Evolutionary conservation across 2,797 vertebrate species (phyloP), one percentile per base, ranked within the genome.

Genomic region (Enteromius trimaculatus): DNA sequence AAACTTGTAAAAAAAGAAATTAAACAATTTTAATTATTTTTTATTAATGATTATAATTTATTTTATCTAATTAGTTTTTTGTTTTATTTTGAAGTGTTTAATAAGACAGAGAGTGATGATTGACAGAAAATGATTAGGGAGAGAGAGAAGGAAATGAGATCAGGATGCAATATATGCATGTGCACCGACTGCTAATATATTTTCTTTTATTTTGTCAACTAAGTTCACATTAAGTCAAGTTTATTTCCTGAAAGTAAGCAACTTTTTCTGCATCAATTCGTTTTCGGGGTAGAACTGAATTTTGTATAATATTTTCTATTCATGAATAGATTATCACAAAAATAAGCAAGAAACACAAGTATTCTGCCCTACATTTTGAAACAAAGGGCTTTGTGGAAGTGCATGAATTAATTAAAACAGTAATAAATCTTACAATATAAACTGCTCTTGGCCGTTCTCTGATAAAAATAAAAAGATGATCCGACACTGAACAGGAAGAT

Each of bases 311-410:
- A 11, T 77, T 34, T 82, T 77, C 51, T 55, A 23, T 68, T 60
- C 49, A 34, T 69, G 64, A 82, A 77, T 82, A 69, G 39, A 60
- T 77, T 29, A 75, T 64, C n/a, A 71, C 42, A 81, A 81, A 85
- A 75, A 39, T 26, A 65, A 72, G 34, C 58, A 51, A 70, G 53
- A 47, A 65, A 71, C 37, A 75, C 62, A 71, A 21, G 23, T 23
- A 65, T 37, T 82, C 62, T 72, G 58, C 55, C 72, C 75, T 82
- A 77, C 58, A 69, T 77, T 77, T 55, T 42, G 3, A 55, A 76
- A 82, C 64, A 82, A 82, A 82, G 64, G 60, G 23, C 62, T 77
- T 82, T 69, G 81, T 69, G 37, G 34, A 44, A 77, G 23, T 44
- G 14, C 62, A 68, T 82, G 37, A 66, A 82, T 77, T 77, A 68